Percentiles rank a stretch among this genome's conserved stretches.
These are phyloP conservation scores for Nylanderia fulva DNA, from an alignment of 1,140 invertebrate species.

Conservation along the genomic window DNA sequence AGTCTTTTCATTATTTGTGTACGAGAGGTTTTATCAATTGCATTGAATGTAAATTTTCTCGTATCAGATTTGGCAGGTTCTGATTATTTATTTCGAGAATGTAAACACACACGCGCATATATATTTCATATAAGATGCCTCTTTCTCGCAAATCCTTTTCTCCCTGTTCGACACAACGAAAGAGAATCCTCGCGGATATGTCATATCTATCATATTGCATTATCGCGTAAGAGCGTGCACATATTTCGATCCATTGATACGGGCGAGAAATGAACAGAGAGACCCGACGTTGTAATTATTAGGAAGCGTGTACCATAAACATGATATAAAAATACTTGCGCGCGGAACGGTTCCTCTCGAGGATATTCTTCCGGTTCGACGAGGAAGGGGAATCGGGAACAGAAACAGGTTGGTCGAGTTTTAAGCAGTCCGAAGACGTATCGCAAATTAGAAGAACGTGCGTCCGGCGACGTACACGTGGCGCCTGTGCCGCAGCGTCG, in stretches of 20 bases:
- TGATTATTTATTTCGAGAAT: constrained; percentile 10
- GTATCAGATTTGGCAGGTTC: background rate
- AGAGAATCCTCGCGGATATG: constrained; percentile 80
- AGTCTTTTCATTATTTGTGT: background rate
- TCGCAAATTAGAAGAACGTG: constrained; percentile 79
- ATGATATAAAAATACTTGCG: background rate
- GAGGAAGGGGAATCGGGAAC: background rate
- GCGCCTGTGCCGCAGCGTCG: constrained; percentile 66
- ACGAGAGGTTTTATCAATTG: background rate
- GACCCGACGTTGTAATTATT: background rate
- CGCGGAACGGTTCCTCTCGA: constrained; percentile 22
- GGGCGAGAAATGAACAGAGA: background rate
- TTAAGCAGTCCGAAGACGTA: constrained; percentile 74
- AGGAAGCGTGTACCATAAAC: background rate
- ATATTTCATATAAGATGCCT: constrained; percentile 60
- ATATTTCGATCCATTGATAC: background rate
- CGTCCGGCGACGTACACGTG: constrained; percentile 75
- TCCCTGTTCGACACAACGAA: constrained; percentile 76
- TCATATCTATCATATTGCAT: constrained; percentile 78
- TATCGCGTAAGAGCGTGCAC: constrained; percentile 72
- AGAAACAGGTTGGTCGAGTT: constrained; percentile 56
- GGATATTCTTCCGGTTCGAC: constrained; percentile 29
- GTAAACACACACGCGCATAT: background rate
- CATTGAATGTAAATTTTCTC: background rate
- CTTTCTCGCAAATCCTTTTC: constrained; percentile 77